Base-by-base conservation (phyloP, 2,113 vertebrate species). In the Cacatua alba region DNA sequence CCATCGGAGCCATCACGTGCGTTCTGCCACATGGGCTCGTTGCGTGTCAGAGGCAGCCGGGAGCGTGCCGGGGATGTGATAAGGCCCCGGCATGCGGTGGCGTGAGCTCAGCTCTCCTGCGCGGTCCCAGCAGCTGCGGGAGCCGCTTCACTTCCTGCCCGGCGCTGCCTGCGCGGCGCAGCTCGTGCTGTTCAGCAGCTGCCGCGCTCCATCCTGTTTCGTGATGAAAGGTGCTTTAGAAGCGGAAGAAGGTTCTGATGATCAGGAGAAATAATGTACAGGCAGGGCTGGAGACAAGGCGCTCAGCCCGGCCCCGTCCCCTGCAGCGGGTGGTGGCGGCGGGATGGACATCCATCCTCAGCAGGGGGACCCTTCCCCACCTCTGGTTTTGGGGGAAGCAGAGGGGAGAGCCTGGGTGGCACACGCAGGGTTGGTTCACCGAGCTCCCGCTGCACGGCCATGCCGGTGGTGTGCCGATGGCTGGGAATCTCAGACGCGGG, bases 81-180 rank as follows among this genome's bases (percentile, higher is more conserved):
- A 51, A 75, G 92, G 49, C 44, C 88, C 65, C 85, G 21, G 91
- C 82, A 83, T 28, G 82, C 63, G 51, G 71, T 92, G 92, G 52
- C 89, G 86, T 89, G 91, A 86, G 93, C 4, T 6, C 44, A 51
- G 76, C 71, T 44, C 84, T 33, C 49, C 88, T n/a, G 92, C 57
- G 2, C 28, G 1, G 2, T 19, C 79, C 60, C 90, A 18, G 93
- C 90, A 94, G 93, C 88, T 85, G 94, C 92, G 1, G 89, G 82
- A 92, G 79, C 79, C 1, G 67, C 86, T 92, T 84, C 92, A 75
- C 51, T 92, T 96, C 92, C 94, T 95, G 95, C 92, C 82, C 43
- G 23, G 6, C 70, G 53, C 87, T 57, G 92, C 70, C 80, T 65
- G 72, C 31, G 57, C 68, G 21, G 86, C 16, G 31, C 68, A 15